Base-by-base conservation (phyloP, 2,888 invertebrate genomes). In the Chrysolina haemoptera region DNA sequence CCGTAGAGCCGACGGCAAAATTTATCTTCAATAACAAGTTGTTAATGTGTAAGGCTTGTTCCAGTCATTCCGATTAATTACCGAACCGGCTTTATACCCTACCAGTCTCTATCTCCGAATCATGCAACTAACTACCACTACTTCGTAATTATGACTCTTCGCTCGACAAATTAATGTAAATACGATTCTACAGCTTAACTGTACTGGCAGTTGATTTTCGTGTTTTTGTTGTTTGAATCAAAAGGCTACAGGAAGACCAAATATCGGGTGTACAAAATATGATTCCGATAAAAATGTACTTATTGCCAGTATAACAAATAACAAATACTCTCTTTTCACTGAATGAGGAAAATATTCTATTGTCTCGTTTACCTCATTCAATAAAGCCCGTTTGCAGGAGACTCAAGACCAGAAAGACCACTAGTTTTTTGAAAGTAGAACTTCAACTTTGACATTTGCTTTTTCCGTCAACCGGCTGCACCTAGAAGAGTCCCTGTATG, bases 31-130 rank as follows among this genome's bases (percentile, higher is more conserved):
- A 73, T 82, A 82, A 85, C 85, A 84, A 84, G 82, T 83, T 85
- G 85, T 85, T 85, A 86, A 86, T 85, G 86, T 86, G 84, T 84
- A 84, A 83, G 84, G 82, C 85, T 83, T 84, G 85, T 85, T 84
- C 82, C 81, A 82, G 84, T 84, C 84, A 83, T 82, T 84, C 78
- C 84, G 84, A 86, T 86, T 86, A 86, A 86, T 86, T 86, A 85
- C 82, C 77, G 74, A 82, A 80, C 82, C 80, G 80, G 81, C 81
- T 76, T 68, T 53, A 62, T 43, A 69, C 64, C 48, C 59, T 59
- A n/a, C 69, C 66, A 62, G 41, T 53, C 66, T 73, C 62, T 78
- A 71, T 76, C 68, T 76, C 72, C 53, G 59, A 70, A 46, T 64
- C 67, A 70, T 70, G 67, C 67, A 41, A 76, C 66, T 69, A 65